phyloP scores from a whole-genome alignment of 2,113 vertebrate species.

The Xiphias gladius region DNA sequence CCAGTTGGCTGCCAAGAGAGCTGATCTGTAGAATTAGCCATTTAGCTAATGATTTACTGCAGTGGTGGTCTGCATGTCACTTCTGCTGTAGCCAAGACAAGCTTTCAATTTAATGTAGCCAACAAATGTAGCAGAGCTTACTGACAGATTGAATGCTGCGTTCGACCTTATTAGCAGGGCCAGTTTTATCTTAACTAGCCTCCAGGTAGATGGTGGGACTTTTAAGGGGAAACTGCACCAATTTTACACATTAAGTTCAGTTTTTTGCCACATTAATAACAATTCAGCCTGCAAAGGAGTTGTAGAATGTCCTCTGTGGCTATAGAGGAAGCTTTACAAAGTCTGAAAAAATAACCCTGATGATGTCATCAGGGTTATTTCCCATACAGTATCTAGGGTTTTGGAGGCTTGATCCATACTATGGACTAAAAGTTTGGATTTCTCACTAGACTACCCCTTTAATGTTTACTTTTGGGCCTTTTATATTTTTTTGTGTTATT shows the following conservation, averaged over 20 bases:
- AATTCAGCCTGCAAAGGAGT: background rate
- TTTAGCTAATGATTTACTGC: slow-evolving; percentile 70
- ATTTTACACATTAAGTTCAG: background rate
- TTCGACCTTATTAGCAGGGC: slow-evolving; percentile 55
- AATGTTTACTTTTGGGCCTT: no score
- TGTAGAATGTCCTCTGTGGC: background rate
- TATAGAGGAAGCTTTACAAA: background rate
- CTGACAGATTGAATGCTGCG: slow-evolving; percentile 60
- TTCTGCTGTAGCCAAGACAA: slow-evolving; percentile 52
- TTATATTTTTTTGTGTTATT: background rate
- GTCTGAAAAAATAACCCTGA: background rate
- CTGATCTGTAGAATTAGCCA: slow-evolving; percentile 63
- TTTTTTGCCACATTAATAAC: background rate
- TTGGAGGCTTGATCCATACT: no score
- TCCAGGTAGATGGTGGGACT: slow-evolving; percentile 20
- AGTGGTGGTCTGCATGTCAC: slow-evolving; percentile 38
- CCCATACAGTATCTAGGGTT: no score
- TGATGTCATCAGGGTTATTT: background rate
- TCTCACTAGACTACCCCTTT: background rate
- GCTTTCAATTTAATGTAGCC: slow-evolving; percentile 67
- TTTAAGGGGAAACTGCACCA: slow-evolving; percentile 2
- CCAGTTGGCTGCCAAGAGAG: slow-evolving; percentile 53
- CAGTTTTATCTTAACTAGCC: slow-evolving; percentile 45
- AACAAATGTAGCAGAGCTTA: slow-evolving; percentile 52
- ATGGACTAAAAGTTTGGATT: background rate